Conservation (phyloP, 1,140 invertebrate genomes). For the Drosophila neocordata region DNA sequence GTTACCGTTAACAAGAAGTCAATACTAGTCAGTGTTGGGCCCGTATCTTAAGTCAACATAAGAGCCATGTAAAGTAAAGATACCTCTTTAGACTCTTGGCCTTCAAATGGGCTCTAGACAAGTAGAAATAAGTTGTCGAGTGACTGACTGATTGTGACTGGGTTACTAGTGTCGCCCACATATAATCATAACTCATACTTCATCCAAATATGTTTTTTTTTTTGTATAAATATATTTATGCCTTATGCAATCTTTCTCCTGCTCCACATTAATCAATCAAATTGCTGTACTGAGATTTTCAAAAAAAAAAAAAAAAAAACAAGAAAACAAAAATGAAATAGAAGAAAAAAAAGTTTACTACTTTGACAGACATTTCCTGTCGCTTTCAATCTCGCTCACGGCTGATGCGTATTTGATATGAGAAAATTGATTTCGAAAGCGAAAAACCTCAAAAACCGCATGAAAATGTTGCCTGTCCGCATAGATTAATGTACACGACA, state of each 20-base stretch:
- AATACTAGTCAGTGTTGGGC: slow-evolving; percentile 31
- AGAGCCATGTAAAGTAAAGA: slow-evolving; percentile 28
- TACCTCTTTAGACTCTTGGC: slow-evolving; percentile 63
- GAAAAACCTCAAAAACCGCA: slow-evolving; percentile 60
- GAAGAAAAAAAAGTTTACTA: slow-evolving; percentile 28
- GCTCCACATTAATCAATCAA: slow-evolving; percentile 70
- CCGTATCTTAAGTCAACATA: slow-evolving; percentile 70
- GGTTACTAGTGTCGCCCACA: slow-evolving; percentile 53
- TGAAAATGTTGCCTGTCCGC: slow-evolving; percentile 49
- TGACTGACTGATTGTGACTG: slow-evolving; percentile 39
- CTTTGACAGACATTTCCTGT: slow-evolving; percentile 75
- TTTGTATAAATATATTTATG: slow-evolving; percentile 4
- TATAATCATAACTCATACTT: background rate
- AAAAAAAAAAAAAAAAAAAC: background rate
- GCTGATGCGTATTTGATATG: slow-evolving; percentile 60
- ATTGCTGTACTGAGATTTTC: background rate
- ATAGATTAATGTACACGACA: slow-evolving; percentile 51
- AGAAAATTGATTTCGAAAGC: slow-evolving; percentile 75
- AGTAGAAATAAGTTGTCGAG: slow-evolving; percentile 1
- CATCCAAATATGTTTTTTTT: background rate
- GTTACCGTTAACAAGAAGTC: slow-evolving; percentile 64
- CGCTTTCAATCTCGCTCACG: slow-evolving; percentile 39
- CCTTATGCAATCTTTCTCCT: slow-evolving; percentile 61
- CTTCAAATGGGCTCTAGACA: slow-evolving; percentile 56
- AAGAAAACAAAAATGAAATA: too few relatives aligned